Percentiles rank a stretch among this genome's conserved stretches.
Conservation (phyloP, 1,140 invertebrate genomes). For the Drosophila pruinosa region DNA sequence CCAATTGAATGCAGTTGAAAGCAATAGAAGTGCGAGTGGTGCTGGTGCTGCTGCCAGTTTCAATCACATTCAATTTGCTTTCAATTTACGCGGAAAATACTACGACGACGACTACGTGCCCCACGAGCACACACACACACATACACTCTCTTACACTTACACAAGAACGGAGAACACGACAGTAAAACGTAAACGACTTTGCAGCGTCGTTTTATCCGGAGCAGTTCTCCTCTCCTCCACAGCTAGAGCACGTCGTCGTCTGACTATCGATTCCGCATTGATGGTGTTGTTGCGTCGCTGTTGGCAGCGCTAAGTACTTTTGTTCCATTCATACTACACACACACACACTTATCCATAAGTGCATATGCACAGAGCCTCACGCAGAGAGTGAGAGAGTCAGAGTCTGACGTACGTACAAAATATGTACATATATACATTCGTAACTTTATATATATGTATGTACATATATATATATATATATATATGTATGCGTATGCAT, state of each 20-base stretch:
- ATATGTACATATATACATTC: constrained; percentile 3
- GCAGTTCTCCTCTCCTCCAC: constrained; percentile 13
- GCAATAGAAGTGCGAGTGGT: no score
- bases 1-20: constrained; percentile 22
- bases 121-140: constrained; percentile 30
- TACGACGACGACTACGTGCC: constrained; percentile 67
- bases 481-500: constrained; percentile 53
- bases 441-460: no score
- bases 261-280: constrained; percentile 60
- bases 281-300: constrained; percentile 36
- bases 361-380: constrained; percentile 20
- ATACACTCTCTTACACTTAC: constrained; percentile 4
- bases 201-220: constrained; percentile 45
- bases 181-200: constrained; percentile 49
- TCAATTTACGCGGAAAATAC: constrained; percentile 79
- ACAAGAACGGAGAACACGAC: constrained; percentile 30
- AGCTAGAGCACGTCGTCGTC: constrained; percentile 41
- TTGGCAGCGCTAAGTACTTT: constrained; percentile 60
- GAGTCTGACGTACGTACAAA: constrained; percentile 59
- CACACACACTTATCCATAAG: constrained; percentile 22
- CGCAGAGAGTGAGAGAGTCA: constrained; percentile 26
- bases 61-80: constrained; percentile 69
- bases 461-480: not conserved
- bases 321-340: constrained; percentile 77
- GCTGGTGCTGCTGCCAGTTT: constrained; percentile 16